Evolutionary conservation across 2,888 invertebrate genomes (phyloP), one percentile per base, ranked within the genome.

Genomic region (Thymelicus acteon): DNA sequence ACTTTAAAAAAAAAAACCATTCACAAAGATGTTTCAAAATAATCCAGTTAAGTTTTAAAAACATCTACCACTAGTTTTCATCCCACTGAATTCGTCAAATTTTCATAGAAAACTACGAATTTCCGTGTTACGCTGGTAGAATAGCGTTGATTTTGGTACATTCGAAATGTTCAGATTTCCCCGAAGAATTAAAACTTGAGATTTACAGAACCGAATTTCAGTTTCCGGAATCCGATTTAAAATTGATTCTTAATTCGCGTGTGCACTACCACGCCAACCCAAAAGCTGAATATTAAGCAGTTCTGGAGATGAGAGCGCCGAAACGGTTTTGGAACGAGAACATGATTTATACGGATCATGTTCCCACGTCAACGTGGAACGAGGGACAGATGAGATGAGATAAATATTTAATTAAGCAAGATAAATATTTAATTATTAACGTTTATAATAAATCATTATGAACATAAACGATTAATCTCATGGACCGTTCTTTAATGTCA

Each of bases 221-320:
- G 64, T 70, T 64, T 60, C 58, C 61, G 24, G 40, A 48, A 49
- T 72, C 47, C 60, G 13, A 57, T 74, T 71, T 65, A 71, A 74
- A 74, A 65, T 72, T 71, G 62, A 72, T 68, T 71, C 71, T 72
- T 67, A 72, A 69, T 72, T 72, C 52, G 24, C 54, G 62, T 65
- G 62, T 66, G 69, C 63, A 69, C 54, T 57, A 68, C 68, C 31
- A 61, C 60, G 47, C 47, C 37, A 49, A 60, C 24, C 58, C 24
- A 40, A 58, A 63, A 39, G 57, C 48, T 58, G 63, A 70, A 70
- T 70, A 70, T 60, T 64, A 64, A 70, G 48, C 48, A 64, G 58
- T 31, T 49, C 40, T 60, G 63, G 40, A 64, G 58, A 64, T 58
- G 58, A 63, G 62, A 39, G 52, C 63, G 52, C 19, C 1, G 40